Base-by-base conservation (phyloP, 53 echinoderm and acorn worm genomes). In the Henricia sp. region DNA sequence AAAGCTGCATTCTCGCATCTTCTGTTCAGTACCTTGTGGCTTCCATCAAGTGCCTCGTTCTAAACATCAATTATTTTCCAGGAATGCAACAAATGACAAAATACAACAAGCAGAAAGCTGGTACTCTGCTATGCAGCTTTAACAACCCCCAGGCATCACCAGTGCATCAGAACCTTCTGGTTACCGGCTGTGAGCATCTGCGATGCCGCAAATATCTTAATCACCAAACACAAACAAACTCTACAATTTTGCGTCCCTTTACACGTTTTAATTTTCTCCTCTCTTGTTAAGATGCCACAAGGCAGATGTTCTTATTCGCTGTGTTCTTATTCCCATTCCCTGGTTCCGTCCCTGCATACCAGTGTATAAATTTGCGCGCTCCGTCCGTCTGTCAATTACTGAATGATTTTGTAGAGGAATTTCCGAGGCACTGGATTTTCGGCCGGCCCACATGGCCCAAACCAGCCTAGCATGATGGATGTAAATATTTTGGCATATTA, bases 401-500 rank as follows among this genome's bases (percentile, higher is more conserved):
- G 46, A 42, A 20, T 6, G 37, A 38, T 40, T 74, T 65, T 67
- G 37, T 3, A 67, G 39, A 46, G 68, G 40, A 58, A 40, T 76
- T 41, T 28, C 25, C 17, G 1, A n/a, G 58, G 29, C 19, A 27
- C 19, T 30, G 30, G 33, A 52, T 72, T 14, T 52, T n/a, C 37
- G 34, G 8, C 28, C 8, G 27, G 24, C 13, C 72, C 72, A 72
- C 73, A 52, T 73, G 73, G 73, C 34, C 17, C 36, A 38, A 73
- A 38, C 54, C 37, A 21, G n/a, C n/a, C 73, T 53, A 30, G 41
- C 57, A 41, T 27, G 12, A 48, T 33, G 46, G 80, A 34, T 80
- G 80, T 80, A 80, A 80, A 80, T 64, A 80, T 80, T 80, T 80
- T 80, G 65, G 64, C n/a, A 20, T 34, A 80, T 64, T 62, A 63